These are phyloP conservation scores for Ovis canadensis DNA, from an alignment of 2,113 vertebrate genomes.

Conservation along the genomic window DNA sequence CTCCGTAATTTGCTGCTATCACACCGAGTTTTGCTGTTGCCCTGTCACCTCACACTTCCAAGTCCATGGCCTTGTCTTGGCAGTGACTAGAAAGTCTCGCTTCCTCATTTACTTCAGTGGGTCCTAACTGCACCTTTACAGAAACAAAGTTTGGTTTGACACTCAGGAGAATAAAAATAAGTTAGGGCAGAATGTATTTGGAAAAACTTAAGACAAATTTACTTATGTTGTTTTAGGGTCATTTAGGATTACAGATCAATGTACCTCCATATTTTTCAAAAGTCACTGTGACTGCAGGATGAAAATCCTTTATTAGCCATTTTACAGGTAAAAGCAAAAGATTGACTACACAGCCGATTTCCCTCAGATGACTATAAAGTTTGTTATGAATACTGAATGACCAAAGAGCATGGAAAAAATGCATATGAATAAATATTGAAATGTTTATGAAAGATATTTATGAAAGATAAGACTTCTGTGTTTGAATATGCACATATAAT, in stretches of 20 bases:
- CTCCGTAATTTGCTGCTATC: slow-evolving; percentile 53
- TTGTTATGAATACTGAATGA: slow-evolving; percentile 66
- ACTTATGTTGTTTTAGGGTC: slow-evolving; percentile 46
- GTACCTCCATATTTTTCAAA: slow-evolving; percentile 70
- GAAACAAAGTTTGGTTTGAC: slow-evolving; percentile 57
- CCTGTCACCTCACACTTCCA: slow-evolving; percentile 51
- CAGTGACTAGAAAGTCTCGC: slow-evolving; percentile 42
- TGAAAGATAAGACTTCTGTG: slow-evolving; percentile 73
- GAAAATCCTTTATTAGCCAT: slow-evolving; percentile 67
- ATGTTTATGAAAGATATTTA: slow-evolving; percentile 77
- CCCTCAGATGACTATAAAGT: slow-evolving; percentile 66
- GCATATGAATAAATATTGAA: slow-evolving; percentile 65
- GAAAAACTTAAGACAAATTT: slow-evolving; percentile 60
- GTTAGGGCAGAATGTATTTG: slow-evolving; percentile 63
- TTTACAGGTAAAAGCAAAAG: slow-evolving; percentile 61
- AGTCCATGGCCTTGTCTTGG: slow-evolving; percentile 49
- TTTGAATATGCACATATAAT: slow-evolving; percentile 77
- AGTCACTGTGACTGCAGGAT: slow-evolving; percentile 68
- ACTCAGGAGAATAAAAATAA: slow-evolving; percentile 69
- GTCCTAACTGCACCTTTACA: slow-evolving; percentile 54
- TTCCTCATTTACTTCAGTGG: slow-evolving; percentile 47
- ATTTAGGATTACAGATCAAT: slow-evolving; percentile 61
- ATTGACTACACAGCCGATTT: slow-evolving; percentile 65
- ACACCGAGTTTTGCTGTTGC: not conserved
- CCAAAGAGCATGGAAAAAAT: slow-evolving; percentile 77